Evolutionary conservation across 2,888 invertebrate genomes (phyloP).

Genomic region (Ceratothoa steindachneri): DNA sequence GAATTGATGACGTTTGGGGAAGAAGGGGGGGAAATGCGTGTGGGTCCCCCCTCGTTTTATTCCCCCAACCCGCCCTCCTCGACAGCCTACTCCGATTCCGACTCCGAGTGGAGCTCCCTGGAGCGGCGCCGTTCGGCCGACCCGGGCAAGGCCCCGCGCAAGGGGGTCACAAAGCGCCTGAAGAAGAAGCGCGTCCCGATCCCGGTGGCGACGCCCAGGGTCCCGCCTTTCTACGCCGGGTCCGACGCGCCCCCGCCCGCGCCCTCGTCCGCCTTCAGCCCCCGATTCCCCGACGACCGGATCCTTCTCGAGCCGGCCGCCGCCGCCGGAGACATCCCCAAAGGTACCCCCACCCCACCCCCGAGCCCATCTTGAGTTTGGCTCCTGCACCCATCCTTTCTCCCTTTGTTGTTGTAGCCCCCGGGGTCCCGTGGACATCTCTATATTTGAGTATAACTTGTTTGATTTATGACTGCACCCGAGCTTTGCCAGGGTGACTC

Average conservation of each 20-base stretch:
- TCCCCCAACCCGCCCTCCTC: neutral
- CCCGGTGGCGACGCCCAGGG: constrained; percentile 79
- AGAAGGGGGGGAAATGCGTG: too few species aligned
- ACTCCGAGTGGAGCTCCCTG: constrained; percentile 77
- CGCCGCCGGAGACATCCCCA: constrained; percentile 25
- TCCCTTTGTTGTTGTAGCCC: neutral
- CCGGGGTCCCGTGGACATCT: neutral
- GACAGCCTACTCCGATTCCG: constrained; percentile 78
- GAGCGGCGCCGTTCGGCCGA: constrained; percentile 57
- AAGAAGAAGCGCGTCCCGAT: constrained; percentile 66
- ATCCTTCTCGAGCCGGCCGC: constrained; percentile 42
- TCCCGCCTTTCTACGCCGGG: constrained; percentile 52
- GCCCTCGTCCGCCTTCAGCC: neutral
- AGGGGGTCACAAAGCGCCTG: constrained; percentile 50
- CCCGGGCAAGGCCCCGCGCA: constrained; percentile 63
- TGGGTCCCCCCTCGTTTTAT: neutral
- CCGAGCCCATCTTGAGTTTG: constrained; percentile 29
- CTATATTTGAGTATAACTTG: too few species aligned
- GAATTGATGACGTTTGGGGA: too few species aligned
- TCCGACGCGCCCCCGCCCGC: constrained; percentile 32
- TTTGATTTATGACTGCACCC: too few species aligned
- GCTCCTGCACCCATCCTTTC: too few species aligned
- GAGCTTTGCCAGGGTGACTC: too few species aligned
- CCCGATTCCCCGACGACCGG: constrained; percentile 37
- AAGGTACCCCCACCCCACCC: constrained; percentile 34